Evolutionary conservation across 1,140 invertebrate genomes (phyloP).

Genomic region (Schlechtendalia chinensis): DNA sequence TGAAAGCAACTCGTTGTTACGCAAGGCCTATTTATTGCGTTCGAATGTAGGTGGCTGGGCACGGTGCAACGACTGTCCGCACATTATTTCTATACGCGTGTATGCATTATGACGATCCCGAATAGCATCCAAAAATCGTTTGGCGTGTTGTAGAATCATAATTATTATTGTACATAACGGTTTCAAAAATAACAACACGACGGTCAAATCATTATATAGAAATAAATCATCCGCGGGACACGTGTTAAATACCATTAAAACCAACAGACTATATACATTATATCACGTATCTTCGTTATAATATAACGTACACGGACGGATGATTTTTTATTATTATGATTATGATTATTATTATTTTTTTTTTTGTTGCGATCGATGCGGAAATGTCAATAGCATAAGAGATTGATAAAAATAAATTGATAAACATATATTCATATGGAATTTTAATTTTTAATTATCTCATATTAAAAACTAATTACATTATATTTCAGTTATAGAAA

Average conservation of each 20-base stretch:
- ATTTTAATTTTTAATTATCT: no score
- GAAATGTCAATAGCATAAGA: no score
- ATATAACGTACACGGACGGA: no score
- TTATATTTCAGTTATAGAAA: no score
- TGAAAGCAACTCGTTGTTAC: not conserved
- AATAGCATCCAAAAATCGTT: not conserved
- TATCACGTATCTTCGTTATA: not conserved
- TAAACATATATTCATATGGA: no score
- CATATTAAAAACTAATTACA: no score
- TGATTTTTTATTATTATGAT: no score
- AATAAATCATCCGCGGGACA: not conserved
- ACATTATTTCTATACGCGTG: no score
- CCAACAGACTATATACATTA: slow-evolving; percentile 1
- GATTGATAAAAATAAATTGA: no score
- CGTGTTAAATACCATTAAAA: slow-evolving; percentile 7
- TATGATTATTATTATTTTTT: no score
- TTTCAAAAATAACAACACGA: not conserved
- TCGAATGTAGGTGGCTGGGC: not conserved
- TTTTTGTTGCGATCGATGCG: no score
- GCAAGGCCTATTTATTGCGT: slow-evolving; percentile 14
- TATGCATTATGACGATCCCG: not conserved
- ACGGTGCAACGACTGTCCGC: no score
- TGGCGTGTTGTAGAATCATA: not conserved
- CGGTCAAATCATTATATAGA: not conserved
- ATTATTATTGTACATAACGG: not conserved